phyloP scores from a whole-genome alignment of 2,113 vertebrate genomes.

The Opisthocomus hoazin region DNA sequence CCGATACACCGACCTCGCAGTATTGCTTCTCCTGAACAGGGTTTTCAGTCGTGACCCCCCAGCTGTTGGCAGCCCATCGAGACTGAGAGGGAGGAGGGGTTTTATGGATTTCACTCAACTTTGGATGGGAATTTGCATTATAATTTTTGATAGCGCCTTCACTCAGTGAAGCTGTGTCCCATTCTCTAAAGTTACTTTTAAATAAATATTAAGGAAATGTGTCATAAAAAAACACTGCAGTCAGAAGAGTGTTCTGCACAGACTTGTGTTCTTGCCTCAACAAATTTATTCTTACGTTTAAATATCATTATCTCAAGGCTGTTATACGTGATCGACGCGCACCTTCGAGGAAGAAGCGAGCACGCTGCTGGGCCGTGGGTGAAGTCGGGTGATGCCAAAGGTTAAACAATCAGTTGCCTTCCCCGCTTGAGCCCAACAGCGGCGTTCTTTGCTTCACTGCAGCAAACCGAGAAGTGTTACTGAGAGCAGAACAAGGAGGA shows the following conservation, averaged over 20 bases:
- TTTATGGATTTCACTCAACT: neutral
- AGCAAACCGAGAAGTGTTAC: too few species aligned
- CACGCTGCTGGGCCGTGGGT: neutral
- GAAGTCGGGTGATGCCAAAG: neutral
- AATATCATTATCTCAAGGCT: neutral
- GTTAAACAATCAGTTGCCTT: conserved; percentile 60
- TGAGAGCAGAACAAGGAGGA: conserved; percentile 58
- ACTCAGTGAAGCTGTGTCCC: neutral
- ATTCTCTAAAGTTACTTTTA: neutral
- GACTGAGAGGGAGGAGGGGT: neutral
- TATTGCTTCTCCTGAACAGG: neutral
- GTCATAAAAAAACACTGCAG: too few species aligned
- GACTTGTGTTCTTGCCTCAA: neutral
- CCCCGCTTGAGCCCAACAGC: conserved; percentile 32
- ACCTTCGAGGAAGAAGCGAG: neutral
- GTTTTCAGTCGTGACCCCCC: rapidly evolving
- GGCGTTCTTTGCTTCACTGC: conserved; percentile 40
- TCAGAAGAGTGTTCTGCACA: rapidly evolving
- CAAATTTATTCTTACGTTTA: neutral
- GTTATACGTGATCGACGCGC: neutral
- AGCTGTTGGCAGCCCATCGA: rapidly evolving
- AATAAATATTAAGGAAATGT: neutral
- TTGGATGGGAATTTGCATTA: neutral
- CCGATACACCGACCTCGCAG: rapidly evolving
- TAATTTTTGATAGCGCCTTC: neutral